A percentile compares a stretch with the other conserved stretches of the same genome.
phyloP scores from a whole-genome alignment of 2,797 vertebrate species.

The Argyrosomus regius region DNA sequence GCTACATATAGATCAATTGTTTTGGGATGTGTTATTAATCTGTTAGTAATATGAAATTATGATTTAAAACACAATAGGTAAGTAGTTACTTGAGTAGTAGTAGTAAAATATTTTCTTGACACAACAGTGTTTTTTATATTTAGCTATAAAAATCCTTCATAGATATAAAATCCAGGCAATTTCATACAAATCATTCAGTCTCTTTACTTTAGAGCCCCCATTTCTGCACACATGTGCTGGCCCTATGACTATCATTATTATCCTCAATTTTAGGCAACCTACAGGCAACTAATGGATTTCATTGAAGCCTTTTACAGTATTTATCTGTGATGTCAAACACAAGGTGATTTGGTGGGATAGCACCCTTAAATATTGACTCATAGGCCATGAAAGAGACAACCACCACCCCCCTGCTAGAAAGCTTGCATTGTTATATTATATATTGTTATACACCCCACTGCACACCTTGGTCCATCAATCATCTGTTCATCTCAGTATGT shows the following conservation, averaged over 20 bases:
- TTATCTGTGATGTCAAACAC: constrained; percentile 5
- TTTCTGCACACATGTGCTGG: constrained; percentile 22
- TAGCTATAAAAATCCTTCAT: background rate
- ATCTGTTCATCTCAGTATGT: background rate
- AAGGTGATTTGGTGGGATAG: background rate
- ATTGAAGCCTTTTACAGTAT: constrained; percentile 4
- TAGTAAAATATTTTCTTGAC: background rate
- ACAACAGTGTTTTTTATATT: background rate
- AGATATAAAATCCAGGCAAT: background rate
- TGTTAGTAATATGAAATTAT: background rate
- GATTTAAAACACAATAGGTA: background rate
- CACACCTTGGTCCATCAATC: background rate
- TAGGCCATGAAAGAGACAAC: background rate
- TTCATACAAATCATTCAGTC: background rate
- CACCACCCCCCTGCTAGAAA: background rate
- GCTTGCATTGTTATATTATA: background rate
- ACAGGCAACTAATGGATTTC: constrained; percentile 7
- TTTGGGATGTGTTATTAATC: background rate
- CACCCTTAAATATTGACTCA: constrained; percentile 19
- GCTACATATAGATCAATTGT: background rate
- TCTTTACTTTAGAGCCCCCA: background rate
- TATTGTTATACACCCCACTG: too few relatives aligned
- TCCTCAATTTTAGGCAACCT: constrained; percentile 3
- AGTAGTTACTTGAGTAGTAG: too few relatives aligned
- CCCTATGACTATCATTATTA: background rate